Evolutionary conservation across 2,888 invertebrate genomes (phyloP), one percentile per base, ranked within the genome.

Genomic region (Rotaria macrura): DNA sequence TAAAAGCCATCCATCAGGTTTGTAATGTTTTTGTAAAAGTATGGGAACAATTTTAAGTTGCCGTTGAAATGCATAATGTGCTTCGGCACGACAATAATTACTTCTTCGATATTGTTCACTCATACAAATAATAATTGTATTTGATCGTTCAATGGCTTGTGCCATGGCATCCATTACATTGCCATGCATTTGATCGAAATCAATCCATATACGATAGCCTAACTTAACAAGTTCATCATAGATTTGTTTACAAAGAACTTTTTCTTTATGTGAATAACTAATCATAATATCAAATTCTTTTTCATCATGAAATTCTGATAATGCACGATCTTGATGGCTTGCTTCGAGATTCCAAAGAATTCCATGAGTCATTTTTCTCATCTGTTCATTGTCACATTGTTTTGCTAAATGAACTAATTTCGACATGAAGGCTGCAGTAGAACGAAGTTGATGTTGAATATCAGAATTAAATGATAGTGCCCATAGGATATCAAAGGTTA

Each of bases 61-160:
- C 20, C 54, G 7, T 57, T 47, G 52, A 52, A 49, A 84, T 84
- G 84, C 54, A 57, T 84, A 84, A 38, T 49, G 38, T 52, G 84
- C 84, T 57, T 84, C 84, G 3, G 84, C 84, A 25, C 84, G 84
- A 57, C 84, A 84, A 40, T 84, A 55, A 40, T 54, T 55, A 40
- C 84, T 84, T 25, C 40, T 23, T n/a, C 43, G 23, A 57, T 84
- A 84, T 25, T 84, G 38, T 40, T 84, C 84, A 55, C 54, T 49
- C 47, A 84, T 84, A 40, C 47, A 84, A 52, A 84, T 47, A 25
- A 84, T 20, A n/a, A 84, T 47, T 25, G 12, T n/a, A 12, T 38
- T 9, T 23, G 54, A 43, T 40, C 2, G 10, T n/a, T 84, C 84
- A 40, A 84, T 84, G 12, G 84, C 84, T 55, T 84, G 38, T 43